These are phyloP conservation scores for Ancistrus triradiatus DNA, from an alignment of 2,113 vertebrate genomes.

Conservation along the genomic window DNA sequence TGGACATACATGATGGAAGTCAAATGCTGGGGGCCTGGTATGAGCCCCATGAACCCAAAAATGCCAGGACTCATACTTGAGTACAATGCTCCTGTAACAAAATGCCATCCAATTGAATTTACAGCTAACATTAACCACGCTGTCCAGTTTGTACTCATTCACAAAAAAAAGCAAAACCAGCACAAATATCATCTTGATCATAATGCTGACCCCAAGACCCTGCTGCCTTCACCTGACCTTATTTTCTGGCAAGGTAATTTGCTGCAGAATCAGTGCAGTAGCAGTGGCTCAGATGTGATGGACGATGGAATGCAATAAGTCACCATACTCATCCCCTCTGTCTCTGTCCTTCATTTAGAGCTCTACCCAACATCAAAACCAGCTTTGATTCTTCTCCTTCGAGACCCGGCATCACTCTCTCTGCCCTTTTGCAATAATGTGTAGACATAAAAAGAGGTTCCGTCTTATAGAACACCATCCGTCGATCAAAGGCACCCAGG, in stretches of 20 bases:
- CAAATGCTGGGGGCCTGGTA: too few species aligned
- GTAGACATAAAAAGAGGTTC: conserved; percentile 47
- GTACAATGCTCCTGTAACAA: too few species aligned
- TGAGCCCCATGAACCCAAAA: too few species aligned
- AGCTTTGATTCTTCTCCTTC: conserved; percentile 56
- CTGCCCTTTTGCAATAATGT: conserved; percentile 60
- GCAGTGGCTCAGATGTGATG: background rate
- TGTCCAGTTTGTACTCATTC: too few species aligned
- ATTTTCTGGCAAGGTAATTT: background rate
- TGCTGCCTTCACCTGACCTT: background rate
- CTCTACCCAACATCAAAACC: conserved; percentile 62
- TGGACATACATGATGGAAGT: too few species aligned
- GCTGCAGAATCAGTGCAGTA: background rate
- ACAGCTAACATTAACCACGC: too few species aligned
- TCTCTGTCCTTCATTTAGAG: conserved; percentile 15
- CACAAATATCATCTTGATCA: background rate
- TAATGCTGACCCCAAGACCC: background rate
- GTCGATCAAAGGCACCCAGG: conserved; percentile 58
- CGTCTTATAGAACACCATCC: conserved; percentile 55
- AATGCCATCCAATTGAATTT: too few species aligned
- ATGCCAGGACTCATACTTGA: too few species aligned
- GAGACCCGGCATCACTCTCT: conserved; percentile 49
- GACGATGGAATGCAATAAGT: background rate
- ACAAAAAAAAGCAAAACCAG: background rate
- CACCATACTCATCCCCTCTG: background rate